Base-by-base conservation (phyloP, 2,888 invertebrate species). In the Hipparchia semele region DNA sequence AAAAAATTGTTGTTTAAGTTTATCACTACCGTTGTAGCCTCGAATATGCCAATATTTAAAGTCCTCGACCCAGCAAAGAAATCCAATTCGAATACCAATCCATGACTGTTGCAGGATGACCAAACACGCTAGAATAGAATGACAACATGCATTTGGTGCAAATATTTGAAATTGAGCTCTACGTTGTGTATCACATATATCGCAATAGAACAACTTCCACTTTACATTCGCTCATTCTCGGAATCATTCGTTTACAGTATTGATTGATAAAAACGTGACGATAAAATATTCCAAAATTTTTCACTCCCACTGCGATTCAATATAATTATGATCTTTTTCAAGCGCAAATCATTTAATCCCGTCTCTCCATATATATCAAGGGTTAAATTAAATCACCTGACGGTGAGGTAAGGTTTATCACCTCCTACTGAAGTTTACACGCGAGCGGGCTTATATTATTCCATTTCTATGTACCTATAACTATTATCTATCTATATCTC, bases 201-300 rank as follows among this genome's bases (percentile, higher is more conserved):
- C 23, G 23, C 23, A 23, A 23, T 23, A 23, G 23, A 23, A 23
- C 23, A 23, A 39, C 39, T 39, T 39, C 82, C 87, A 85, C 75
- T 79, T 87, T 86, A 87, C 89, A 82, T 79, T 79, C 82, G 77
- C 81, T 85, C 86, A 85, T 87, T 87, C 82, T 82, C 81, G 79
- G 83, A 87, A 90, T 87, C 23, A 39, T 39, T 39, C 39, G 83
- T 86, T 87, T 86, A 84, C 84, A 33, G 82, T 84, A 84, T 84
- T 85, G 79, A 75, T 79, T 74, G 76, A 74, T 76, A 79, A 74
- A 81, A 79, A 75, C 79, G 78, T 76, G 77, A 78, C 79, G 80
- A 80, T 78, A 81, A 79, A 80, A 51, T 77, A 75, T 77, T 77
- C 77, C 78, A 76, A 73, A 77, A 72, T 69, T 73, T 79, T 76